phyloP scores from a whole-genome alignment of 2,888 invertebrate species.

The Drosophila tripunctata region DNA sequence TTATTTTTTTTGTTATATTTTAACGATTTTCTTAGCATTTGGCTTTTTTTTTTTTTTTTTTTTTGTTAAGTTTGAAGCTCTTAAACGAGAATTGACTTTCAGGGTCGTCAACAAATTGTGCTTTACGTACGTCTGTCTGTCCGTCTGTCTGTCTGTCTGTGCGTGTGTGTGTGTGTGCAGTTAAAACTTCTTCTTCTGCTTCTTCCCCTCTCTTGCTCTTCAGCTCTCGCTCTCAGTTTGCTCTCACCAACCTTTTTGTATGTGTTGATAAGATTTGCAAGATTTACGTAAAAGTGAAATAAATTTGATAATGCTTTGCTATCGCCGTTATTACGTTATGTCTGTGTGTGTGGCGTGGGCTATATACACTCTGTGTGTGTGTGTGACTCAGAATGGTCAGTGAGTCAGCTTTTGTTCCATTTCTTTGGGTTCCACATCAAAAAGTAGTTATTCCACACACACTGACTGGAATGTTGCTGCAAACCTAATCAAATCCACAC shows the following conservation, averaged over 20 bases:
- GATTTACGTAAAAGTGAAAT: conserved; percentile 64
- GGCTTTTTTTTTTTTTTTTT: conserved; percentile 13
- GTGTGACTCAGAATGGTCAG: conserved; percentile 48
- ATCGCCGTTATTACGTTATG: conserved; percentile 45
- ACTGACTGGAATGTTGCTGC: conserved; percentile 36
- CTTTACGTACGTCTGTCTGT: too few species aligned
- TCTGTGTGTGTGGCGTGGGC: conserved; percentile 18
- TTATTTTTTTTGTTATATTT: conserved; percentile 17
- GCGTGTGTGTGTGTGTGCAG: neutral
- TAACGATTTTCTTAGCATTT: conserved; percentile 14
- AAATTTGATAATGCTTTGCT: conserved; percentile 49
- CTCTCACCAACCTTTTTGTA: conserved; percentile 1
- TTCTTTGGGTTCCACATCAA: conserved; percentile 26
- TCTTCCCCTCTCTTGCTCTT: too few species aligned
- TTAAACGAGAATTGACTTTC: conserved; percentile 68
- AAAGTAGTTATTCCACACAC: conserved; percentile 26
- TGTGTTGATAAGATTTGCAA: conserved; percentile 69
- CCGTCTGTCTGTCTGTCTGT: too few species aligned
- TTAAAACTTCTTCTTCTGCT: neutral
- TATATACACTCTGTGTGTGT: conserved; percentile 17
- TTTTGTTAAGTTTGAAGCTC: conserved; percentile 21
- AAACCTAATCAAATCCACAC: conserved; percentile 26
- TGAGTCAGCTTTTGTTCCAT: conserved; percentile 44
- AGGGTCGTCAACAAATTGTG: conserved; percentile 52
- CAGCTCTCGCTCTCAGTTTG: too few species aligned